Conservation (phyloP, 2,797 vertebrate genomes). For the Taenioides sp. region DNA sequence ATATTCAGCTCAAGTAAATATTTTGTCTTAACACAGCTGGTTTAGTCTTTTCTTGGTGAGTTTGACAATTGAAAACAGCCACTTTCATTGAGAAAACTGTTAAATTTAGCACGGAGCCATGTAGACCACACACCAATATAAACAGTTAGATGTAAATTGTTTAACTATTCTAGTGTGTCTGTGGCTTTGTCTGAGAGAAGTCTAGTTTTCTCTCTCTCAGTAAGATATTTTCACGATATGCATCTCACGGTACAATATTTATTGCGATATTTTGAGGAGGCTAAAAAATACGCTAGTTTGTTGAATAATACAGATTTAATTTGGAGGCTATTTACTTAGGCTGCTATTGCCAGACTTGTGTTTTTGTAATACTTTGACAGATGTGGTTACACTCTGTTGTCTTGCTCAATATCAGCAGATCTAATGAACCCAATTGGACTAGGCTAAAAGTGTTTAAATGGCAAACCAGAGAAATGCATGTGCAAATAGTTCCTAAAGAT, state of each 20-base stretch:
- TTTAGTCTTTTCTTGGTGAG: neutral
- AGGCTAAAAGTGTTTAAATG: too few species aligned
- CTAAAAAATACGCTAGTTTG: too few species aligned
- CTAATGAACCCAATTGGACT: neutral
- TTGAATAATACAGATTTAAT: too few species aligned
- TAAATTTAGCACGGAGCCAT: neutral
- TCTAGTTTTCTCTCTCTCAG: neutral
- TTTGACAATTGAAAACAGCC: neutral
- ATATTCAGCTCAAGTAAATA: neutral
- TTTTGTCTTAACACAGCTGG: neutral
- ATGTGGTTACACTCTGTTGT: too few species aligned
- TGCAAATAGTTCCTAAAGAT: neutral
- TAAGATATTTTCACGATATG: too few species aligned
- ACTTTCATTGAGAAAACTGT: neutral
- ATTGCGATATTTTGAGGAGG: too few species aligned
- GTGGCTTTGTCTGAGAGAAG: neutral
- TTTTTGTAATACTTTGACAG: too few species aligned
- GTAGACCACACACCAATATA: neutral
- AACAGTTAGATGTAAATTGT: slow-evolving; percentile 2
- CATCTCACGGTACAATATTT: too few species aligned
- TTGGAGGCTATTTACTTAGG: too few species aligned
- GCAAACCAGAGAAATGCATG: too few species aligned
- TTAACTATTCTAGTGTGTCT: neutral
- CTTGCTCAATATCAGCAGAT: neutral
- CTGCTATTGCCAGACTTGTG: too few species aligned